Evolutionary conservation across 2,888 invertebrate species (phyloP).

Genomic region (Augochlorella aurata): DNA sequence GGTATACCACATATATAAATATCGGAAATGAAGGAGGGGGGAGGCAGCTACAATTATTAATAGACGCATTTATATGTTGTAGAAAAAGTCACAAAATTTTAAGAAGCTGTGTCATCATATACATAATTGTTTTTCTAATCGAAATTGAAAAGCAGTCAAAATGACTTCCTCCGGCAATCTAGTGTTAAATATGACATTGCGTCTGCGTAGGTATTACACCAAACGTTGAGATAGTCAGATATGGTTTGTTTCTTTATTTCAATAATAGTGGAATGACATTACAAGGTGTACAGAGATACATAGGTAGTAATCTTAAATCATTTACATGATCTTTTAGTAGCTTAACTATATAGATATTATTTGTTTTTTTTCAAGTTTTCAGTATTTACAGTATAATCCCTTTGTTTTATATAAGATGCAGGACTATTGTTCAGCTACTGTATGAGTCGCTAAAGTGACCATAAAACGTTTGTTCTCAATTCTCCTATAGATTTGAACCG

Average conservation of each 20-base stretch:
- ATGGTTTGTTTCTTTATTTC: constrained; percentile 75
- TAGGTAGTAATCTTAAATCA: constrained; percentile 69
- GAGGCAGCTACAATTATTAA: no score
- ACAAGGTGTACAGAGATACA: constrained; percentile 75
- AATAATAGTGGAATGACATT: constrained; percentile 77
- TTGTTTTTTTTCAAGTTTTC: constrained; percentile 41
- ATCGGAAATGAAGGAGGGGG: no score
- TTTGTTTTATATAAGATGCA: constrained; percentile 45
- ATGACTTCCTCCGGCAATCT: no score
- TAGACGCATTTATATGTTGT: no score
- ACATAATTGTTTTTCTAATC: no score
- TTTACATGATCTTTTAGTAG: constrained; percentile 71
- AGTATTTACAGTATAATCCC: constrained; percentile 69
- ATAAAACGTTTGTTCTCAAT: constrained; percentile 54
- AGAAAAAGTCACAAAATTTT: no score
- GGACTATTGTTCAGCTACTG: constrained; percentile 45
- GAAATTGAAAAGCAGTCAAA: no score
- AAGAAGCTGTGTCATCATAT: no score
- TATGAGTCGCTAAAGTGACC: constrained; percentile 54
- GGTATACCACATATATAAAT: no score
- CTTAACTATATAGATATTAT: constrained; percentile 57
- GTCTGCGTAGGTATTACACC: constrained; percentile 2
- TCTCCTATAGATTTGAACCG: constrained; percentile 34
- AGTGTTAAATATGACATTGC: constrained; percentile 26
- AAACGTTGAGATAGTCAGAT: constrained; percentile 47